These are phyloP conservation scores for Druon quercuslanigerum DNA, from an alignment of 1,140 invertebrate species.

Conservation along the genomic window DNA sequence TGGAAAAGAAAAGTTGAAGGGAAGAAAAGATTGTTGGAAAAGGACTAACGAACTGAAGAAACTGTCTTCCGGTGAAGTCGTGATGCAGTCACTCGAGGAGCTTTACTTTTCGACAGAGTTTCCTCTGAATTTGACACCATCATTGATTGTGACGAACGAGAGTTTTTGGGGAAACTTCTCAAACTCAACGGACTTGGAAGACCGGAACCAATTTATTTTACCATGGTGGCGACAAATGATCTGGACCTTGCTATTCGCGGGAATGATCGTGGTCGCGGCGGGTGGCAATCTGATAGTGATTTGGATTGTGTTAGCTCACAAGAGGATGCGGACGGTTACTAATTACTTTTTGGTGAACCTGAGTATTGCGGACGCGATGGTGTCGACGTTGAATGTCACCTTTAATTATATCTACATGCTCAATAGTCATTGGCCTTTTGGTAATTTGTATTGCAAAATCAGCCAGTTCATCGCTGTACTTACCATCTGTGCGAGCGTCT, in stretches of 20 bases:
- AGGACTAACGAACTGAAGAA: slow-evolving; percentile 5
- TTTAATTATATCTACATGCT: slow-evolving; percentile 97
- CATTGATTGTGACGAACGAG: slow-evolving; percentile 5
- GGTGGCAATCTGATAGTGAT: slow-evolving; percentile 96
- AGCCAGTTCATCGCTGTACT: slow-evolving; percentile 94
- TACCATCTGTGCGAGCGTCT: slow-evolving; percentile 94
- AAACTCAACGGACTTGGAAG: slow-evolving; percentile 58
- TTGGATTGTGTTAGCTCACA: slow-evolving; percentile 94
- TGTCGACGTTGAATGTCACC: slow-evolving; percentile 93
- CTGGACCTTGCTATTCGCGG: slow-evolving; percentile 89
- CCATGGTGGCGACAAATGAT: slow-evolving; percentile 91
- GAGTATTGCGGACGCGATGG: slow-evolving; percentile 93
- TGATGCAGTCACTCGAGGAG: slow-evolving; percentile 24
- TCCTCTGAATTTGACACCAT: slow-evolving; percentile 24
- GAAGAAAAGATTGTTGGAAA: background rate
- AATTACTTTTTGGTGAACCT: slow-evolving; percentile 98
- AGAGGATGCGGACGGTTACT: slow-evolving; percentile 95
- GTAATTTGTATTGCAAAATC: slow-evolving; percentile 94
- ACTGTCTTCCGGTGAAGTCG: slow-evolving; percentile 8
- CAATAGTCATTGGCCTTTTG: slow-evolving; percentile 95
- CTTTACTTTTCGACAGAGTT: background rate
- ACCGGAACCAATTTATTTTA: slow-evolving; percentile 80
- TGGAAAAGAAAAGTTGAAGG: background rate
- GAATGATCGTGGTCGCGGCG: slow-evolving; percentile 94
- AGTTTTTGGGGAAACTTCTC: slow-evolving; percentile 45